Evolutionary conservation across 2,797 vertebrate species (phyloP).

Genomic region (Meriones psammophilus): DNA sequence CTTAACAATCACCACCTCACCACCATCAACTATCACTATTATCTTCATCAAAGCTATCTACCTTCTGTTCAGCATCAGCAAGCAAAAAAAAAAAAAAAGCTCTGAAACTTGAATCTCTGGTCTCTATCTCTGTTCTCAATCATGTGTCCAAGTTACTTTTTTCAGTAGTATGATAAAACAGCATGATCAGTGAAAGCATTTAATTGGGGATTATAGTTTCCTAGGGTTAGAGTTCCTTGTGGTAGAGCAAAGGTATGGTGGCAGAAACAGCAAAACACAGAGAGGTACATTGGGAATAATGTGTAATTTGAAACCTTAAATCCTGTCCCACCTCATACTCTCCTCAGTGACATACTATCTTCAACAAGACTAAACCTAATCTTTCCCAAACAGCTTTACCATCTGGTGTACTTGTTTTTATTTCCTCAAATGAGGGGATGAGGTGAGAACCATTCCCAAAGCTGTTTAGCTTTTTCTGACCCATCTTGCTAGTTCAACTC

Average conservation of each 20-base stretch:
- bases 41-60: neutral
- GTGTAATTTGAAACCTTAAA: neutral
- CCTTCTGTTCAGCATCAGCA: conserved; percentile 27
- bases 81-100: neutral
- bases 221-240: neutral
- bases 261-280: neutral
- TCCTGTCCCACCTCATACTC: neutral
- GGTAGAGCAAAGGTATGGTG: no score
- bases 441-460: no score
- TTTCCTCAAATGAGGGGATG: no score
- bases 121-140: conserved; percentile 47
- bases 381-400: neutral
- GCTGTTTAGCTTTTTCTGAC: no score
- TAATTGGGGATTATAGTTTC: neutral
- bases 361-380: neutral
- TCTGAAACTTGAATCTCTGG: neutral
- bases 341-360: no score
- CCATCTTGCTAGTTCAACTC: no score
- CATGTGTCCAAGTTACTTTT: neutral
- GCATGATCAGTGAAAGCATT: neutral
- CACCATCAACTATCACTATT: neutral
- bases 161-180: neutral
- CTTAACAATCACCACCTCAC: neutral
- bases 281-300: neutral
- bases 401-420: no score